Base-by-base conservation (phyloP, 2,888 invertebrate genomes). In the Steromphala cineraria region DNA sequence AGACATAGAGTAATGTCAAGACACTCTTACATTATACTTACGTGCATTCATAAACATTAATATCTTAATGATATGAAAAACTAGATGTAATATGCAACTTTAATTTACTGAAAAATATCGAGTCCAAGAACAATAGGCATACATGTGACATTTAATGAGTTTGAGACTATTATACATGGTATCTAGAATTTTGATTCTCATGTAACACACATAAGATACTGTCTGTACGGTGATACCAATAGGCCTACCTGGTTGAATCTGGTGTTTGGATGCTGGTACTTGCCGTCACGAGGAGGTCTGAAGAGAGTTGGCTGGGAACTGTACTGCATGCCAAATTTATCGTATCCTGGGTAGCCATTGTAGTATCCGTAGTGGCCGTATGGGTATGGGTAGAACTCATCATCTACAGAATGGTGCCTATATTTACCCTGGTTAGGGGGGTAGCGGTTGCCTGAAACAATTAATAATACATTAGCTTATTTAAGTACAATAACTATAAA, bases 331-430 rank as follows among this genome's bases (percentile, higher is more conserved):
- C 83, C 81, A 79, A 84, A 89, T 77, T 88, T 88, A 67, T 88
- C 88, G 82, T 87, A 88, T 80, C 80, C 82, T 28, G 62, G 19
- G 75, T 80, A 81, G 78, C 87, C 86, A 80, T 83, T 82, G 53
- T 85, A 85, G 82, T 88, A 86, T 56, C 81, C 83, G 3, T 79
- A 79, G 79, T 85, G 84, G 10, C 82, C 84, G 80, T 88, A 88
- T 24, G 86, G 83, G 79, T 87, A 86, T 8, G 83, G 84, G 81
- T 87, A 89, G 81, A 90, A 91, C 80, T 92, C 92, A 79, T 92
- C 92, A 80, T 92, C 92, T 67, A 91, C 90, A 28, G 92, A 91
- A 84, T 92, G 91, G 81, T 91, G 91, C 17, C 92, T 87, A 81
- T 87, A 90, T 79, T 90, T 90, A 80, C 85, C 83, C 31, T 84